These are phyloP conservation scores for Heliconius nattereri DNA, from an alignment of 1,140 invertebrate species.

Conservation along the genomic window DNA sequence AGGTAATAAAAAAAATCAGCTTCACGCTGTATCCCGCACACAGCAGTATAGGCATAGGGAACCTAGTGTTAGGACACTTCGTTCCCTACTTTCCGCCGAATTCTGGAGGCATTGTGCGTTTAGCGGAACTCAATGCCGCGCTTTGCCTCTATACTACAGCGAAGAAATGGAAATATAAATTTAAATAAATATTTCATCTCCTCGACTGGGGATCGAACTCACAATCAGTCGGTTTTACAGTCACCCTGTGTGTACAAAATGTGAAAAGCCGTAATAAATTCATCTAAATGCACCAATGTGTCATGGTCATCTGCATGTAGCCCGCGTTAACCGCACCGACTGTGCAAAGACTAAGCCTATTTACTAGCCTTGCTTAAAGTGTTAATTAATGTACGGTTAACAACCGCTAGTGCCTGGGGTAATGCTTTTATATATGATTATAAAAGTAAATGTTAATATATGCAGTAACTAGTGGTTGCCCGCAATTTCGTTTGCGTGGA, in stretches of 20 bases:
- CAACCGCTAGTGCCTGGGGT: conserved; percentile 1
- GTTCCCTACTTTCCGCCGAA: no score
- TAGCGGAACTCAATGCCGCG: no score
- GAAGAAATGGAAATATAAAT: no score
- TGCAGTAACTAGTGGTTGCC: background rate
- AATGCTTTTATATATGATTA: background rate
- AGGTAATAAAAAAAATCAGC: background rate
- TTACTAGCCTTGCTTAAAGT: conserved; percentile 40
- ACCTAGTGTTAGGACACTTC: no score
- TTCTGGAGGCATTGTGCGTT: no score
- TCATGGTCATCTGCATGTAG: conserved; percentile 33
- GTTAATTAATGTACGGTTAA: conserved; percentile 42
- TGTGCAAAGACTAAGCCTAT: conserved; percentile 43
- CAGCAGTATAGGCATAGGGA: no score
- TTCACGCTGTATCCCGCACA: no score
- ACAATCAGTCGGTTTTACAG: no score
- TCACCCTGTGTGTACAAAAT: background rate
- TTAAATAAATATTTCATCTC: no score
- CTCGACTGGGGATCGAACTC: no score
- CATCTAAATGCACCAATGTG: conserved; percentile 26
- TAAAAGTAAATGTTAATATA: background rate
- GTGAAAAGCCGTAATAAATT: conserved; percentile 16
- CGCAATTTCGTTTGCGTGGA: no score
- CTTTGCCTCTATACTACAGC: no score
- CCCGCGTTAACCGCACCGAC: conserved; percentile 31